Conservation (phyloP, 2,113 vertebrate species). For the Dicerorhinus sumatrensis region DNA sequence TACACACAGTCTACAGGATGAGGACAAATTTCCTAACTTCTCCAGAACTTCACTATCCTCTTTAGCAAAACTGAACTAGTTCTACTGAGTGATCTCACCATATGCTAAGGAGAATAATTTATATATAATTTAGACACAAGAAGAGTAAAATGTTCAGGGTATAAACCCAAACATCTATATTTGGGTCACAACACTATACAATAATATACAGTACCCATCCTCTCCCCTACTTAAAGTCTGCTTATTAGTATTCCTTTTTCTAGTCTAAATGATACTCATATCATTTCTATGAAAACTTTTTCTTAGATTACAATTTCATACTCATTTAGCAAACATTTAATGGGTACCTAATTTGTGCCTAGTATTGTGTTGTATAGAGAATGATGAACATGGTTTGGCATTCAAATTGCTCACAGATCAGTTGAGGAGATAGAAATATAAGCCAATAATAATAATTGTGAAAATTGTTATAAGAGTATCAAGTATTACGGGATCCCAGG, state of each 20-base stretch:
- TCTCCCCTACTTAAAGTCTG: background rate
- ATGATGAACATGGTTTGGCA: background rate
- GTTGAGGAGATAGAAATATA: background rate
- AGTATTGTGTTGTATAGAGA: background rate
- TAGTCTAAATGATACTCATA: background rate
- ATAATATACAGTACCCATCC: background rate
- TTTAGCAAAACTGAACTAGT: background rate
- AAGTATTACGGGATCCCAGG: background rate
- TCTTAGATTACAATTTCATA: background rate
- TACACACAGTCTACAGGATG: background rate
- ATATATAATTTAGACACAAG: background rate
- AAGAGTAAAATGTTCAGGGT: background rate
- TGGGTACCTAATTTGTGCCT: background rate
- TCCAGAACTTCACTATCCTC: background rate
- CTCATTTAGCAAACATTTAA: slow-evolving; percentile 33
- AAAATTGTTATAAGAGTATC: background rate
- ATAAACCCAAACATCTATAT: background rate
- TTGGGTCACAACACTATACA: background rate
- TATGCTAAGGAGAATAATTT: background rate
- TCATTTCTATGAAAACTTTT: background rate
- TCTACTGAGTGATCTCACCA: background rate
- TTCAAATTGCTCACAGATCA: background rate
- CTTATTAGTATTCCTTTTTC: background rate
- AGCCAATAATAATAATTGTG: background rate
- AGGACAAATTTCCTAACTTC: background rate